Base-by-base conservation (phyloP, 2,888 invertebrate genomes). In the Liposcelis brunnea region DNA sequence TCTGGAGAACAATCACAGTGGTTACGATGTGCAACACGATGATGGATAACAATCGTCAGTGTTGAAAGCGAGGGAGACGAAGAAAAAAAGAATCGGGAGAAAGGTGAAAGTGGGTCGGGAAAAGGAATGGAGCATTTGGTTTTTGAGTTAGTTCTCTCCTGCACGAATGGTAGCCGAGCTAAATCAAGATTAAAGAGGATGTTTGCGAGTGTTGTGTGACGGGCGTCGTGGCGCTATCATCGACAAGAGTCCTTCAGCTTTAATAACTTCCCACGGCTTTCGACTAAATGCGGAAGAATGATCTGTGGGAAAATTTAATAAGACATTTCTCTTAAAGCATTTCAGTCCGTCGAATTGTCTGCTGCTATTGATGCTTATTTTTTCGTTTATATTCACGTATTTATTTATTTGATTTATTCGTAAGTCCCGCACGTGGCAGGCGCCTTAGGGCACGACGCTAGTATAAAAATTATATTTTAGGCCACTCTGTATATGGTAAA, bases 161-260 rank as follows among this genome's bases (percentile, higher is more conserved):
- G 40, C 40, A 18, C 40, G 40, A 14, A 21, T 26, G 26, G 26
- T 26, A 21, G 19, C 40, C 12, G 19, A 21, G 40, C 19, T 40
- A 40, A 18, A 40, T 40, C 40, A 40, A 40, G 19, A 21, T 40
- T 40, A 19, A 40, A 40, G 40, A 21, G 40, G 40, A 40, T 19
- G 40, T 16, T 14, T 35, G 15, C 15, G 19, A 40, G 15, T 12
- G 40, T 26, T 40, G 19, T 18, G 40, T 21, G 40, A 40, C 19
- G 35, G 35, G 35, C 35, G 35, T 35, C 16, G 15, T 14, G 35
- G 35, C 35, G 14, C 35, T 26, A 26, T 26, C 26, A 26, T 26
- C 26, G 26, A 16, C 35, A 35, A 15, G 35, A 16, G 35, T 15
- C 35, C 35, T 35, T 35, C 35, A 14, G 15, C 35, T 35, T 35